These are phyloP conservation scores for Pipistrellus nathusii DNA, from an alignment of 2,797 vertebrate species.

Conservation along the genomic window DNA sequence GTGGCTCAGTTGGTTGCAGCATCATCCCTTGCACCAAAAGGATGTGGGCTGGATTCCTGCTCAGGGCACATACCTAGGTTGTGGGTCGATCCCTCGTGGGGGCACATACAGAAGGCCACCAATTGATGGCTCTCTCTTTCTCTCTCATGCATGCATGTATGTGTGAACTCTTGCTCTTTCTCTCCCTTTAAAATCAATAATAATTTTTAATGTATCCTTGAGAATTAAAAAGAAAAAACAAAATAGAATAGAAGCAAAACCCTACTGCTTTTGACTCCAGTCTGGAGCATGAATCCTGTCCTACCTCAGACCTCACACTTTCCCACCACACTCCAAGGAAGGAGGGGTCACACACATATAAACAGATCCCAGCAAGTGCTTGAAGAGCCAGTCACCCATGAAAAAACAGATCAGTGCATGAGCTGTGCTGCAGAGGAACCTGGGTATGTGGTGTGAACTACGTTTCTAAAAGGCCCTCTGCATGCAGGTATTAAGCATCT, in stretches of 20 bases:
- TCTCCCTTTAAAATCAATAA: neutral
- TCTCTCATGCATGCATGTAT: too few species aligned
- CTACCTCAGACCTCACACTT: fast-evolving
- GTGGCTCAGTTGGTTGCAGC: neutral
- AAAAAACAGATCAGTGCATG: fast-evolving
- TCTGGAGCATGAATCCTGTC: fast-evolving
- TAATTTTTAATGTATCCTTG: neutral
- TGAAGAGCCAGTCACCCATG: fast-evolving
- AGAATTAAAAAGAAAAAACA: neutral
- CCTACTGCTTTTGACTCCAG: fast-evolving
- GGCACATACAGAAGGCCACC: neutral
- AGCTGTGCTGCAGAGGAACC: too few species aligned
- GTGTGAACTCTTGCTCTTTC: too few species aligned
- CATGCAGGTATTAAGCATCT: neutral
- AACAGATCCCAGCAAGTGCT: fast-evolving
- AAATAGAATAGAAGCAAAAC: neutral
- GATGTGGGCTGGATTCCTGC: neutral
- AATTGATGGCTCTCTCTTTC: neutral
- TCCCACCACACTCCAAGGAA: neutral
- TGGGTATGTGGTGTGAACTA: fast-evolving
- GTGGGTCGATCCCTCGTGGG: too few species aligned
- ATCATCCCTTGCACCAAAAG: neutral
- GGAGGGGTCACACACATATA: fast-evolving
- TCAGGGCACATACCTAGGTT: neutral
- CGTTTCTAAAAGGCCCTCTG: neutral